phyloP scores from a whole-genome alignment of 2,113 vertebrate species.

The Paracanthobrama guichenoti region DNA sequence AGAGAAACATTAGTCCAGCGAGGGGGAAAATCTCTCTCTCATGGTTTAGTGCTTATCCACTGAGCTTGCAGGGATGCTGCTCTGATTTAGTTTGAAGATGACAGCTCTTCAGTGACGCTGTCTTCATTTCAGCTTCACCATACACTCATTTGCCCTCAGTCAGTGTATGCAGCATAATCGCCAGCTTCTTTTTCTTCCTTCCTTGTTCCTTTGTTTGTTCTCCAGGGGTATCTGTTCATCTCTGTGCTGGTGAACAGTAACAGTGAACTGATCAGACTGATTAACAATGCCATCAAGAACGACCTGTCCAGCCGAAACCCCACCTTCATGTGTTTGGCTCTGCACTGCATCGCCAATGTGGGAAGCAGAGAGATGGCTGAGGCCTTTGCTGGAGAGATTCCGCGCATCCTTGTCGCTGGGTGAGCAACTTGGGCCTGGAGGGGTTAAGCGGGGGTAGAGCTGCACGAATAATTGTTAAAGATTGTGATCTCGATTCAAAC shows the following conservation, averaged over 20 bases:
- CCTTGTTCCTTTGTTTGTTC: neutral
- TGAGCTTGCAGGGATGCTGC: neutral
- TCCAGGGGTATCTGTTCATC: constrained; percentile 91
- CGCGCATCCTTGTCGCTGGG: constrained; percentile 90
- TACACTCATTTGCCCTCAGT: neutral
- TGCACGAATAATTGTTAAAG: neutral
- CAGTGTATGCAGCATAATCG: neutral
- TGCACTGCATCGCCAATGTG: constrained; percentile 93
- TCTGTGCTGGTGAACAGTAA: constrained; percentile 94
- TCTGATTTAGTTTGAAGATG: constrained; percentile 34
- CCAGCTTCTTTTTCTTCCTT: neutral
- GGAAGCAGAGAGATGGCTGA: constrained; percentile 94
- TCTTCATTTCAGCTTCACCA: neutral
- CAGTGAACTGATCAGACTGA: constrained; percentile 90
- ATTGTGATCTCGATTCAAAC: no score
- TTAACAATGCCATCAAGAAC: constrained; percentile 94
- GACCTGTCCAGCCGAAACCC: constrained; percentile 94
- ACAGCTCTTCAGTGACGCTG: constrained; percentile 14
- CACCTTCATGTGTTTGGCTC: constrained; percentile 93
- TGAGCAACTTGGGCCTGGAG: constrained; percentile 63
- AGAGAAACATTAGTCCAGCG: constrained; percentile 12
- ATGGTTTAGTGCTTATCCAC: constrained; percentile 33
- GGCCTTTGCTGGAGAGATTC: constrained; percentile 90
- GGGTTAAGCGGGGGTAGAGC: neutral
- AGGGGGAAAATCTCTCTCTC: constrained; percentile 40